Base-by-base conservation (phyloP, 2,888 invertebrate species). In the Aricia artaxerxes region DNA sequence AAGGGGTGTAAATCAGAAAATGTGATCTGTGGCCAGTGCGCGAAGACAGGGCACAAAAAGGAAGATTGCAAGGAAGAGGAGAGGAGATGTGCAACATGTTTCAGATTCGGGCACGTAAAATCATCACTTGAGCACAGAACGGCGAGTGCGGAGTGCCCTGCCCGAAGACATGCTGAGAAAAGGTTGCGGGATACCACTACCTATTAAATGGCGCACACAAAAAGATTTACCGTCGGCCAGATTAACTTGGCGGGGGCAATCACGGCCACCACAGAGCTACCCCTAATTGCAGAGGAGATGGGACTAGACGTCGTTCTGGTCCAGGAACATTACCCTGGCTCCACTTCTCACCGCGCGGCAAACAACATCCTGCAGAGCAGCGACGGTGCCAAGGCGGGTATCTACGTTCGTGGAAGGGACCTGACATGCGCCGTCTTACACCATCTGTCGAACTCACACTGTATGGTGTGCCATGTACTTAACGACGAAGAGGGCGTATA, bases 291-390 rank as follows among this genome's bases (percentile, higher is more conserved):
- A 61, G 61, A 61, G n/a, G 61, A 61, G 4, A 4, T 16, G n/a
- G 61, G n/a, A 2, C 16, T 77, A 16, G 77, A 77, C 38, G 7
- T 77, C 77, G 53, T 53, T 53, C 53, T 53, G 53, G 53, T 13
- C 53, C 53, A 53, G 13, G 53, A 44, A 44, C 44, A 77, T 35
- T 35, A 77, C 53, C 31, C 31, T 73, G 73, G 73, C n/a, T 4
- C 73, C 38, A n/a, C 38, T 60, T n/a, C n/a, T n/a, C 16, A 16
- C 0, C 5, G 16, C 60, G 60, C 60, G 60, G n/a, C n/a, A n/a
- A 60, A 60, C 6, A 60, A 6, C 60, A n/a, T 77, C 4, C n/a
- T 44, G 44, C 44, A 44, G 44, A 44, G 44, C 44, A 44, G 44
- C 44, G 44, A 44, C 7, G 44, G 44, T 7, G 61, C 61, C 24